Conservation (phyloP, 2,797 vertebrate genomes). For the Lithobates sylvaticus region DNA sequence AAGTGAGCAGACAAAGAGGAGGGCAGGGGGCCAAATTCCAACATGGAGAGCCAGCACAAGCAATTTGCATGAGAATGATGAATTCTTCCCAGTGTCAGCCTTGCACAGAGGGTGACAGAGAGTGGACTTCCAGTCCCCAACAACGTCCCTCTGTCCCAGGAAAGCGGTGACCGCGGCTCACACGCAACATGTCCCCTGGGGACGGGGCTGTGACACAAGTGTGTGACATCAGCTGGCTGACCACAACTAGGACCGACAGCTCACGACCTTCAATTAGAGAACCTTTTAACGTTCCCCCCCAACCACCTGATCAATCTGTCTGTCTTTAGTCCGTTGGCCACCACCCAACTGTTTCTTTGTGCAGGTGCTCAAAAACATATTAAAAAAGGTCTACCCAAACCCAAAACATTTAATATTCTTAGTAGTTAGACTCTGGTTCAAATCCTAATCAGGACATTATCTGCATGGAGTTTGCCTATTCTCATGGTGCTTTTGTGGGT, state of each 20-base stretch:
- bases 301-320: not conserved
- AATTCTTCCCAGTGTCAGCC: conserved; percentile 5
- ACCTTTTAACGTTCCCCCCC: not conserved
- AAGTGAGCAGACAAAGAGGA: not conserved
- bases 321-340: not conserved
- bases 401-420: no score
- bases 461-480: no score
- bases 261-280: not conserved
- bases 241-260: not conserved
- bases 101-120: not conserved
- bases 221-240: conserved; percentile 19
- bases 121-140: conserved; percentile 7
- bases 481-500: no score
- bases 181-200: conserved; percentile 19
- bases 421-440: no score
- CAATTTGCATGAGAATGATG: conserved; percentile 29
- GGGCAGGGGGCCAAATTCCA: not conserved
- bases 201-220: not conserved
- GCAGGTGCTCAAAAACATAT: not conserved
- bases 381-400: no score
- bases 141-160: conserved; percentile 28
- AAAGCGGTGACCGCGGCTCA: not conserved
- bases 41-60: not conserved
- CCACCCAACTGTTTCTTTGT: not conserved
- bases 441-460: no score